These are phyloP conservation scores for Otocyon megalotis DNA, from an alignment of 2,113 vertebrate species.

Conservation along the genomic window DNA sequence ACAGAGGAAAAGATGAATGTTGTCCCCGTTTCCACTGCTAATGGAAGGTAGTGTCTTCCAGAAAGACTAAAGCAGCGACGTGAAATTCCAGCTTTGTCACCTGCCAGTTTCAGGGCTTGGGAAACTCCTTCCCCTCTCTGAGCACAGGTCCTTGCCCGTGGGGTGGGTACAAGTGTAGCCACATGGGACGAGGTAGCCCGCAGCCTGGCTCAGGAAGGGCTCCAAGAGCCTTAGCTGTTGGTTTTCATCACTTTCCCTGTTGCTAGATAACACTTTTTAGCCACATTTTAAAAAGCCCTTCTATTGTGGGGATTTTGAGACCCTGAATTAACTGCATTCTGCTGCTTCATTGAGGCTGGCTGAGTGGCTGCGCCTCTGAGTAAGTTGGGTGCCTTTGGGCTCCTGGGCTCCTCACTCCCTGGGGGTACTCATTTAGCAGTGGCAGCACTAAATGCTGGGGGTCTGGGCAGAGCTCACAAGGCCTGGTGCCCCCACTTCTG, in stretches of 20 bases:
- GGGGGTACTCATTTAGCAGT: not conserved
- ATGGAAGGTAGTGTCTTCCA: not conserved
- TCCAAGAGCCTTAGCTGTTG: fast-evolving
- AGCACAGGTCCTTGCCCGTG: not conserved
- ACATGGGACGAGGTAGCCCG: fast-evolving
- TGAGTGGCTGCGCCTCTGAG: not conserved
- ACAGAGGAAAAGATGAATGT: no score
- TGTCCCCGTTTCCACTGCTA: no score
- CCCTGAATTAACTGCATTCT: not conserved
- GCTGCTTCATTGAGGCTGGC: not conserved
- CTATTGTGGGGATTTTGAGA: not conserved
- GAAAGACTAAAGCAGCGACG: not conserved
- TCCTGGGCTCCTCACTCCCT: not conserved
- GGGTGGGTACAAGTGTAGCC: not conserved
- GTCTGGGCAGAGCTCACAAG: not conserved
- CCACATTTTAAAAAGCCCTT: not conserved
- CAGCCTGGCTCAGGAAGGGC: not conserved
- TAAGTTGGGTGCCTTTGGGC: not conserved
- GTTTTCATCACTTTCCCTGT: not conserved
- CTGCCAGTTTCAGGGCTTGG: no score
- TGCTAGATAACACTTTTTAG: not conserved
- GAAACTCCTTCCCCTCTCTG: no score
- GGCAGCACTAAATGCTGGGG: not conserved
- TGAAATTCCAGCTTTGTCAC: not conserved
- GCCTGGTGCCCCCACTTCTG: not conserved